Evolutionary conservation across 1,140 invertebrate genomes (phyloP), one percentile per base, ranked within the genome.

Genomic region (Drosophila kanapiae): DNA sequence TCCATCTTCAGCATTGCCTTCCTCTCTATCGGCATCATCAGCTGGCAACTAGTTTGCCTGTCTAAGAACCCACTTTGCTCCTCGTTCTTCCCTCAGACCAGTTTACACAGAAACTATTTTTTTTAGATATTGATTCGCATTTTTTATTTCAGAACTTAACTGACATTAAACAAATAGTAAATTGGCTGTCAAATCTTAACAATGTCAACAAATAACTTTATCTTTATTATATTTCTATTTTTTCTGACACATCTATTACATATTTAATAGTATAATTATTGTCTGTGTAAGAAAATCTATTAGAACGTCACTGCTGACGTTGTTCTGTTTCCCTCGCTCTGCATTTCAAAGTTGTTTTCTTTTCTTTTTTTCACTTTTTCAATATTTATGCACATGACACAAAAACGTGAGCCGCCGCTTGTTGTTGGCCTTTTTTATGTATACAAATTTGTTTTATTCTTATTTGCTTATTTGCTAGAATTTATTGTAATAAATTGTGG

Each of bases 341-440:
- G 23, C 58, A 40, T 23, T 54, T 56, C 42, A 40, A 40, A 18
- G 54, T 67, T 70, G 70, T 60, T 64, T 45, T 51, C 62, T 68
- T 57, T 74, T 75, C n/a, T 60, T 61, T 71, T 63, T 63, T 69
- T 10, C 33, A 54, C 51, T 9, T 60, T 69, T 64, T 9, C 13
- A 18, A 51, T 83, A 77, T 83, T 87, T 83, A 83, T 87, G 72
- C 80, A 88, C 84, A 87, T 87, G 84, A 80, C 84, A 87, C 72
- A 80, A 78, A 87, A 87, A 87, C 83, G 83, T 87, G 83, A 81
- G 49, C 59, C 9, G 53, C 31, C 14, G 56, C 23, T 33, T 65
- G 70, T 54, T 75, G 31, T 64, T 64, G 31, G 23, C 23, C 47
- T 37, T 62, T 74, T 64, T 63, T 63, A 53, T 64, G 40, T 49